Evolutionary conservation across 2,113 vertebrate species (phyloP).

Genomic region (Suncus etruscus): DNA sequence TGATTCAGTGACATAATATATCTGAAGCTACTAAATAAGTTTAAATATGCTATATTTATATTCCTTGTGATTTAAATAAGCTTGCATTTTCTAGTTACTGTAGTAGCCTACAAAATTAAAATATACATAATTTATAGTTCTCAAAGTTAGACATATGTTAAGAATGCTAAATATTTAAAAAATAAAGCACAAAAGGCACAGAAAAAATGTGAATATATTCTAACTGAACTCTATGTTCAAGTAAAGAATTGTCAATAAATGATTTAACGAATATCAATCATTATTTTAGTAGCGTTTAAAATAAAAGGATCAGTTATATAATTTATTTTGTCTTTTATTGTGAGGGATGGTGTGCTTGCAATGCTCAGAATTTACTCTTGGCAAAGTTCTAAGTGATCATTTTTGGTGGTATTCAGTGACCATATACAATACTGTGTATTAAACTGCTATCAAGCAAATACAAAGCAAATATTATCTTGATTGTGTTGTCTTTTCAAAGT

Average conservation of each 20-base stretch:
- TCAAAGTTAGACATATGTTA: no score
- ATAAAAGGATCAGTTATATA: not conserved
- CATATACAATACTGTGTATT: no score
- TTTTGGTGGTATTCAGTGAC: no score
- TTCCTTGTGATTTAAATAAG: not conserved
- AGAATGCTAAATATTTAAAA: no score
- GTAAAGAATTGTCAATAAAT: not conserved
- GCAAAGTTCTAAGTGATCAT: no score
- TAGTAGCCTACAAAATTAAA: not conserved
- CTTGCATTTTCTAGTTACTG: not conserved
- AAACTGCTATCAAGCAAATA: no score
- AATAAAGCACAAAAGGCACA: not conserved
- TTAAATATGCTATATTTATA: not conserved
- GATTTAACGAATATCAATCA: not conserved
- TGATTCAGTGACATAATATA: not conserved
- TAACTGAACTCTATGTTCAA: not conserved
- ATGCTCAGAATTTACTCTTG: no score
- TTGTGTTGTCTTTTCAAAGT: no score
- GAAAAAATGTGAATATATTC: not conserved
- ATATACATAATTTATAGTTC: not conserved
- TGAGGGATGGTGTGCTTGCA: no score
- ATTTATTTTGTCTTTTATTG: not conserved
- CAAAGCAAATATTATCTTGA: no score
- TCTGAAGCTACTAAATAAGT: not conserved
- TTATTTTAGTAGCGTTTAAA: slow-evolving; percentile 8